Evolutionary conservation across 2,888 invertebrate species (phyloP).

Genomic region (Sialis fuliginosa): DNA sequence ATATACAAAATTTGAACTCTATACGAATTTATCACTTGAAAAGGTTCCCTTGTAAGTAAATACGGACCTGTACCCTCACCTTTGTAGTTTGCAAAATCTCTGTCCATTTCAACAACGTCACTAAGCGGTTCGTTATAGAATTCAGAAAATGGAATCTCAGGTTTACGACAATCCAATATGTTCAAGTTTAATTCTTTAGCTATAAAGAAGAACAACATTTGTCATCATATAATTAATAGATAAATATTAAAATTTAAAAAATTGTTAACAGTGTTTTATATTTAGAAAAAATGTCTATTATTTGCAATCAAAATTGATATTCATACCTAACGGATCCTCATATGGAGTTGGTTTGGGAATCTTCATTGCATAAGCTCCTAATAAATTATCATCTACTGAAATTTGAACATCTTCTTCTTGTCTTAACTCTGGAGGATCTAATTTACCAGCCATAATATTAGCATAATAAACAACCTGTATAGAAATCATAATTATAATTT

Average conservation of each 20-base stretch:
- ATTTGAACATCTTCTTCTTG: conserved; percentile 33
- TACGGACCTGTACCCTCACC: conserved; percentile 28
- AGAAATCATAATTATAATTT: conserved; percentile 1
- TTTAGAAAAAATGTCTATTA: neutral
- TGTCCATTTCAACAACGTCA: conserved; percentile 85
- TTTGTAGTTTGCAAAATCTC: conserved; percentile 81
- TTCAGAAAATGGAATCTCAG: conserved; percentile 69
- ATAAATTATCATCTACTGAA: conserved; percentile 30
- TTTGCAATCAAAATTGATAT: neutral
- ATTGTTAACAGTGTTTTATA: neutral
- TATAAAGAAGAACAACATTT: conserved; percentile 8
- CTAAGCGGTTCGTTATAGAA: conserved; percentile 90
- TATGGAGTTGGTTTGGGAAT: conserved; percentile 27
- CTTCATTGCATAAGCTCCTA: conserved; percentile 29
- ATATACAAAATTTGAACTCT: too few species aligned
- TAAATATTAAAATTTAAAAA: conserved; percentile 2
- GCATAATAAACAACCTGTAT: conserved; percentile 68
- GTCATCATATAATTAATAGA: conserved; percentile 1
- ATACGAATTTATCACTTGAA: too few species aligned
- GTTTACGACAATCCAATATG: conserved; percentile 65
- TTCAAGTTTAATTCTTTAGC: conserved; percentile 58
- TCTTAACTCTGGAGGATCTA: conserved; percentile 44
- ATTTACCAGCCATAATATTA: conserved; percentile 65
- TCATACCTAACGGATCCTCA: conserved; percentile 39
- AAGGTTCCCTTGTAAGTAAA: too few species aligned